Evolutionary conservation across 2,797 vertebrate genomes (phyloP), one percentile per base, ranked within the genome.

Genomic region (Danio tinwini): DNA sequence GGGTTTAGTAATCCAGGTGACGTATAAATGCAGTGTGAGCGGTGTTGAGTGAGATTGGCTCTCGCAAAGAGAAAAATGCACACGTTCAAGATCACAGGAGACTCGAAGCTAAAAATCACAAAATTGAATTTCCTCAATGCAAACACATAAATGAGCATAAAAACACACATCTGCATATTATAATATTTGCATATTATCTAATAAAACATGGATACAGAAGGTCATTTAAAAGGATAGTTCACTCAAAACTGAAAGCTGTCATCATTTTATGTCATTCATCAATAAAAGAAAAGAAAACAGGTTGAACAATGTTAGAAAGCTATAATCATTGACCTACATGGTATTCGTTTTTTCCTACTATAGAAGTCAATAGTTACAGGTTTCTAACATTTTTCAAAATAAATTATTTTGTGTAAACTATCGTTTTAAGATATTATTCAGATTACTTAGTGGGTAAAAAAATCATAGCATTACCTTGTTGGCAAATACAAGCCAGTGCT

Each of bases 401-500:
- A 29, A 29, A 29, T 29, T 29, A 1, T 29, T 29, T 29, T 29
- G 29, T 29, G 29, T 29, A 29, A 29, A 29, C 29, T 29, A 29
- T 29, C 1, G 1, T 3, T 29, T 29, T 29, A 29, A 29, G 29
- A 29, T 29, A 29, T 29, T 29, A 29, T 29, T 29, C 29, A 29
- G 29, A 29, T 29, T 29, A 29, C 29, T 29, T 29, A 29, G 29
- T 29, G 29, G 29, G 29, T n/a, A 82, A n/a, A 74, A 55, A 67
- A 82, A 84, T 94, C 3, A 40, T n/a, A 10, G 45, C 5, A 70
- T 94, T 90, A 99, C 98, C 98, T 99, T 84, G 98, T 99, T 86
- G 98, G 98, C 82, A 99, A 94, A 94, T 99, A 99, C 76, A 99
- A 94, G 75, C 96, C 97, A 14, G 98, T 99, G 91, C 97, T 98